Conservation (phyloP, 2,113 vertebrate genomes). For the Onychorhynchus coronatus region DNA sequence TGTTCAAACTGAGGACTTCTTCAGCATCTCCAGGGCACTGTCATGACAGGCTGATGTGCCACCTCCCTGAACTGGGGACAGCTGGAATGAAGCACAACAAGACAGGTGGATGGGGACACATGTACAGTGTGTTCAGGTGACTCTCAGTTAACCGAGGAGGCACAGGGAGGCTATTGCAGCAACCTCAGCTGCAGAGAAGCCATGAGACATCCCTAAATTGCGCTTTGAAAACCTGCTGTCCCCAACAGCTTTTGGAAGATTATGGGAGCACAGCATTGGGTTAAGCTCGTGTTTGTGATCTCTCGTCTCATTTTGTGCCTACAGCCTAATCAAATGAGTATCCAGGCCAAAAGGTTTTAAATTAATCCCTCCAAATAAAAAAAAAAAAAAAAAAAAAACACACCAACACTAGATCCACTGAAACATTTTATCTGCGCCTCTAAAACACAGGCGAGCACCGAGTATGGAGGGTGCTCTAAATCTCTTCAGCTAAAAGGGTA, state of each 20-base stretch:
- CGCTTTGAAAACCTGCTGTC: not conserved
- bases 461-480: not conserved
- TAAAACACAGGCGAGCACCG: not conserved
- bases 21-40: not conserved
- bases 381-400: not conserved
- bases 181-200: not conserved
- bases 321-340: not conserved
- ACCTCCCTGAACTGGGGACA: not conserved
- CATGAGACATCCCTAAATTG: not conserved
- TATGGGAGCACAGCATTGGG: not conserved
- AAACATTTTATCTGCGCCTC: not conserved
- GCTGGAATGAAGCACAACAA: not conserved
- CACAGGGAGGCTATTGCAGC: not conserved
- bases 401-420: not conserved
- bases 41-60: not conserved
- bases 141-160: not conserved
- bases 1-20: not conserved
- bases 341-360: constrained; percentile 30
- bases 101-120: not conserved
- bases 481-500: not conserved
- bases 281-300: not conserved
- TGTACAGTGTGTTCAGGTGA: fast-evolving
- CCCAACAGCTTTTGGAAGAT: not conserved
- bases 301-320: not conserved
- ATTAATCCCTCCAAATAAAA: not conserved